phyloP scores from a whole-genome alignment of 2,113 vertebrate species.

The Alethe castanea region DNA sequence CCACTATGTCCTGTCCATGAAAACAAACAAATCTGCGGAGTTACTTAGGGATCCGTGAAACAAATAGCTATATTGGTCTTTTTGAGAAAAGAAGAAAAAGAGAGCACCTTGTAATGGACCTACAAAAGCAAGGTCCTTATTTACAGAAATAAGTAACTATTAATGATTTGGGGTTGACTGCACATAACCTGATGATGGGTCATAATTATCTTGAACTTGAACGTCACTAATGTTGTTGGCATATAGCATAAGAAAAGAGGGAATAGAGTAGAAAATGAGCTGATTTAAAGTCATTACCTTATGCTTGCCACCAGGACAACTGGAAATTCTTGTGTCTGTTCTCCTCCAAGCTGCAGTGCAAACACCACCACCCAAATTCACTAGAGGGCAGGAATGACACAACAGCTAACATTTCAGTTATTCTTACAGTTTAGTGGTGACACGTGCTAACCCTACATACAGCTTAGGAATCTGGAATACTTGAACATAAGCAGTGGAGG shows the following conservation, averaged over 20 bases:
- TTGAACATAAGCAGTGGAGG: background rate
- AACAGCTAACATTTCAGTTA: background rate
- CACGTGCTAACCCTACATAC: background rate
- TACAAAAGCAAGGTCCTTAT: background rate
- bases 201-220: background rate
- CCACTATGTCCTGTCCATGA: background rate
- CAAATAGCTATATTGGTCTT: background rate
- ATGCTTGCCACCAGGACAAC: background rate
- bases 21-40: slow-evolving; percentile 26
- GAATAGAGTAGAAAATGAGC: background rate
- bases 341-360: background rate
- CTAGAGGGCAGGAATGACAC: background rate
- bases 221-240: background rate
- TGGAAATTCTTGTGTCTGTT: background rate
- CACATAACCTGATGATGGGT: background rate
- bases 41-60: background rate
- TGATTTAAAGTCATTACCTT: background rate
- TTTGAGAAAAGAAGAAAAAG: background rate
- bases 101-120: background rate
- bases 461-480: background rate
- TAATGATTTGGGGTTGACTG: background rate
- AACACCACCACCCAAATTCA: background rate
- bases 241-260: background rate
- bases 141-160: background rate
- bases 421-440: background rate